phyloP scores from a whole-genome alignment of 2,888 invertebrate species.

The Mallateleia sp. region DNA sequence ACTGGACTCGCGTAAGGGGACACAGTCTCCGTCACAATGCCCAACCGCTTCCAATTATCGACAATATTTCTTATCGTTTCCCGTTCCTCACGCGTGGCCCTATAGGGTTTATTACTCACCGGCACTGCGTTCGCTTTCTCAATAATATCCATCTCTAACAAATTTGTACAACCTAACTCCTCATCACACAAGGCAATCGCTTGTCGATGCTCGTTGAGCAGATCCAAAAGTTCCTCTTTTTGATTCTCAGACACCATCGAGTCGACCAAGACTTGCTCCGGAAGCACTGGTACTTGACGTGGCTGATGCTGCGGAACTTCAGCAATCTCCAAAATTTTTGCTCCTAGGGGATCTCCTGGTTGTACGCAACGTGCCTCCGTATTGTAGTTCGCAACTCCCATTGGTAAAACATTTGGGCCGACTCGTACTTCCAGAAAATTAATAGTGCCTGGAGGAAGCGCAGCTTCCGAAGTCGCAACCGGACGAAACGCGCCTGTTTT shows the following conservation, averaged over 20 bases:
- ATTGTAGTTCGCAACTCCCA: background rate
- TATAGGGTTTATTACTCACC: conserved; percentile 38
- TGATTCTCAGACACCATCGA: background rate
- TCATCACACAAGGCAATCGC: too few species aligned
- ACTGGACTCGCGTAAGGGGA: too few species aligned
- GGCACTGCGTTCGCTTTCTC: conserved; percentile 5
- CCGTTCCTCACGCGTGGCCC: conserved; percentile 8
- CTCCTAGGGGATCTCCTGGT: background rate
- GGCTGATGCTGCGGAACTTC: background rate
- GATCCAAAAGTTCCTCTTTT: too few species aligned
- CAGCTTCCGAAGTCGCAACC: too few species aligned
- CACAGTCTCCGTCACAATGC: too few species aligned
- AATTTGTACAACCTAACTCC: background rate
- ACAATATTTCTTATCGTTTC: too few species aligned
- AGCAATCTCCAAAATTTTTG: background rate
- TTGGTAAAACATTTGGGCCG: background rate
- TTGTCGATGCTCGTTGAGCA: conserved; percentile 19
- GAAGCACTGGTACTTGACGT: background rate
- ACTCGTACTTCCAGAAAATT: conserved; percentile 47
- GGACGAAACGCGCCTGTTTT: too few species aligned
- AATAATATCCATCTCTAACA: conserved; percentile 32
- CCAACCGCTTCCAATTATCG: too few species aligned
- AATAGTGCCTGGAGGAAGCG: conserved; percentile 42
- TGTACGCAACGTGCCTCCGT: background rate
- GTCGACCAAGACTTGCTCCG: background rate